phyloP scores from a whole-genome alignment of 2,888 invertebrate species.

The Cerceris ruficornis region DNA sequence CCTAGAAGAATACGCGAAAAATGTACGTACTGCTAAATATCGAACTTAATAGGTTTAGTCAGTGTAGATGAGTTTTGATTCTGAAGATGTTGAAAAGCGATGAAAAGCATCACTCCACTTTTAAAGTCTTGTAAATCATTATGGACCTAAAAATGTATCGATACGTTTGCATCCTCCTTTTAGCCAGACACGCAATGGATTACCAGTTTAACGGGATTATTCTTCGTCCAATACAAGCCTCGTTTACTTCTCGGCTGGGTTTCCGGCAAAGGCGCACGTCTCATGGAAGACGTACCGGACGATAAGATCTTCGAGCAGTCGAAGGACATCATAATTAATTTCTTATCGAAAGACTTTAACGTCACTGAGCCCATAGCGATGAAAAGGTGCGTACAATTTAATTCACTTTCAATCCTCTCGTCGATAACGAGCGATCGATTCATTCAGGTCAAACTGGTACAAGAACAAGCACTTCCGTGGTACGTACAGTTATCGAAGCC shows the following conservation, averaged over 20 bases:
- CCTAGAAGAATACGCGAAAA: slow-evolving; percentile 60
- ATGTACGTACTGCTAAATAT: slow-evolving; percentile 5
- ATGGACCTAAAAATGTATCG: too few species aligned
- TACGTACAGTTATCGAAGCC: slow-evolving; percentile 86
- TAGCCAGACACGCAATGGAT: slow-evolving; percentile 84
- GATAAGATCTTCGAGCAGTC: slow-evolving; percentile 83
- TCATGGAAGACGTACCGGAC: slow-evolving; percentile 84
- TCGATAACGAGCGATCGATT: background rate
- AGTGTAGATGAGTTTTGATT: too few species aligned
- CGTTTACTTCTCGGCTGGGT: slow-evolving; percentile 86
- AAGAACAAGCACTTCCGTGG: slow-evolving; percentile 87
- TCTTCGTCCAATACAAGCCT: slow-evolving; percentile 85
- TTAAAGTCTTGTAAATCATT: too few species aligned
- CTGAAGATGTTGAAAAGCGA: too few species aligned
- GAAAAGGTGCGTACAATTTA: slow-evolving; percentile 80
- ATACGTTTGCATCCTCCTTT: slow-evolving; percentile 7
- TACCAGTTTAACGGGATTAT: slow-evolving; percentile 85
- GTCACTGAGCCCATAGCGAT: slow-evolving; percentile 83
- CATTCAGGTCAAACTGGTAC: slow-evolving; percentile 86
- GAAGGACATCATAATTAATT: slow-evolving; percentile 82
- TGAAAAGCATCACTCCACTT: too few species aligned
- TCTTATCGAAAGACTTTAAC: slow-evolving; percentile 82
- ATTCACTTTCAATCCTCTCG: background rate
- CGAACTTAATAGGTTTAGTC: too few species aligned
- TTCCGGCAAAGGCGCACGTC: slow-evolving; percentile 84